Evolutionary conservation across 2,113 vertebrate genomes (phyloP), one percentile per base, ranked within the genome.

Genomic region (Hippocampus abdominalis): DNA sequence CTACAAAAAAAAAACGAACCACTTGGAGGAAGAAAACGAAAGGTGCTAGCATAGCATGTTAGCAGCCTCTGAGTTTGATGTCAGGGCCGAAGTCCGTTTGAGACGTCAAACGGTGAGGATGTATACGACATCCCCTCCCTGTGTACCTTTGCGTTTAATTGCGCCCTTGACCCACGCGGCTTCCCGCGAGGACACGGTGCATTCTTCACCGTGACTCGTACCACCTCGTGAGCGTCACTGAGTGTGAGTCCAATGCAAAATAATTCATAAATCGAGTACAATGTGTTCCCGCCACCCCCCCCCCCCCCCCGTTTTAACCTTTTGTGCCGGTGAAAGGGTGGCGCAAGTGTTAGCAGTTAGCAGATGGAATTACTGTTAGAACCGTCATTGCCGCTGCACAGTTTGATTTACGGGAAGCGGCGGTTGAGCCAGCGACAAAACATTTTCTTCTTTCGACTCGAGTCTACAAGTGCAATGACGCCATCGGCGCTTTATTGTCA

Each of bases 81-180:
- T 29, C 25, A 29, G 13, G 23, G 23, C 56, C 29, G 56, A 29
- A 46, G 10, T 46, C 44, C 3, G 2, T 16, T 68, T 78, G 4
- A 21, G 51, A 66, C 57, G 73, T 23, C 23, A 54, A 39, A 61
- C 11, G 63, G 10, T 71, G 23, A 71, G 78, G 68, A 72, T 32
- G 29, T 32, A 32, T 32, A 20, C 61, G 29, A 80, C 57, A 76
- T 75, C 21, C 56, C 8, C 70, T 79, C n/a, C n/a, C 65, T 27
- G 27, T 16, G 56, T 29, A 59, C 73, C 72, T 76, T 67, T 66
- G 46, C 27, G 63, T 57, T 66, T 53, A 67, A 74, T 57, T 71
- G 73, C 70, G 81, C 48, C 79, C 71, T 71, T 84, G 77, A 85
- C 74, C 71, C 66, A 74, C 71, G 71, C 76, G 68, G 32, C 61